Evolutionary conservation across 2,113 vertebrate genomes (phyloP).

Genomic region (Cephalopholis sonnerati): DNA sequence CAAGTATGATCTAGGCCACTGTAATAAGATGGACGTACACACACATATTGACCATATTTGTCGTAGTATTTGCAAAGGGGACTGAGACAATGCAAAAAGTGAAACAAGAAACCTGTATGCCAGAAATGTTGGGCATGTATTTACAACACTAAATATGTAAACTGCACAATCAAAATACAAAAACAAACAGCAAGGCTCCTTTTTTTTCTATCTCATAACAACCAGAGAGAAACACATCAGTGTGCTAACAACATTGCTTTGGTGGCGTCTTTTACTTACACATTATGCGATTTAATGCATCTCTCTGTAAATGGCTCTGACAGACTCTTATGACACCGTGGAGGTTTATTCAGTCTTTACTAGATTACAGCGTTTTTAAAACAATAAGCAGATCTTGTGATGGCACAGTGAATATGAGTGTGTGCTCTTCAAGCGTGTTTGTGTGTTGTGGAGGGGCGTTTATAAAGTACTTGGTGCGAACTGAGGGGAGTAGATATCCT

Average conservation of each 20-base stretch:
- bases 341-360: conserved; percentile 13
- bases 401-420: conserved; percentile 5
- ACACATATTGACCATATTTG: too few species aligned
- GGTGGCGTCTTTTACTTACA: conserved; percentile 50
- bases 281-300: conserved; percentile 21
- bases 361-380: conserved; percentile 44
- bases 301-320: background rate
- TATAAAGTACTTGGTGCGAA: conserved; percentile 28
- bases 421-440: conserved; percentile 14
- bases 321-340: conserved; percentile 25
- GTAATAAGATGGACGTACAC: too few species aligned
- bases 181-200: background rate
- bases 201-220: conserved; percentile 12
- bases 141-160: background rate
- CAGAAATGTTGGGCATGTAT: background rate
- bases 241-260: conserved; percentile 4
- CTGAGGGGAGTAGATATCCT: conserved; percentile 5
- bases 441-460: background rate
- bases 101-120: background rate
- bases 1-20: background rate
- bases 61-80: background rate
- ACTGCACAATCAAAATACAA: background rate
- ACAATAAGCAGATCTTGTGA: conserved; percentile 34
- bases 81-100: background rate
- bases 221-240: background rate